Evolutionary conservation across 1,140 invertebrate genomes (phyloP).

Genomic region (Anagrus nilaparvatae): DNA sequence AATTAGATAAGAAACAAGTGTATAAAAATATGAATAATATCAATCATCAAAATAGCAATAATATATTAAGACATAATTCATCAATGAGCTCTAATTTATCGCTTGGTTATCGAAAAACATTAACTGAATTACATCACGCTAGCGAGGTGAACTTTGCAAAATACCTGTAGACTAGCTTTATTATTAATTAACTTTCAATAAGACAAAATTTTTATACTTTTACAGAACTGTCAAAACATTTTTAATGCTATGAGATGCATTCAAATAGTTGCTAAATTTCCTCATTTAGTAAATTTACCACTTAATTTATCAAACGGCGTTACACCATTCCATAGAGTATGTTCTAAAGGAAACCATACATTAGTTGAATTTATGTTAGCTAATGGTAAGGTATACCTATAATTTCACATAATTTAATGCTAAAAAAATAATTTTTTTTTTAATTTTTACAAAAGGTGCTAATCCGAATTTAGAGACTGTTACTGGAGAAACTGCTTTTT

Average conservation of each 20-base stretch:
- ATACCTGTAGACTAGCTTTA: neutral
- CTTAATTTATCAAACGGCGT: slow-evolving; percentile 9
- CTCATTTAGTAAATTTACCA: slow-evolving; percentile 21
- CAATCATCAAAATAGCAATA: too few relatives aligned
- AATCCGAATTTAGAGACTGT: slow-evolving; percentile 17
- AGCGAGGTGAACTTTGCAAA: slow-evolving; percentile 2
- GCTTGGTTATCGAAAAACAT: slow-evolving; percentile 6
- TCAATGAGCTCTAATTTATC: too few relatives aligned
- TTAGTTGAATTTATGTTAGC: slow-evolving; percentile 22
- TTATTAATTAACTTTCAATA: neutral
- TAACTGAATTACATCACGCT: slow-evolving; percentile 7
- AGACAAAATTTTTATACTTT: slow-evolving; percentile 1
- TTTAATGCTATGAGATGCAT: slow-evolving; percentile 20
- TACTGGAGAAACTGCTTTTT: slow-evolving; percentile 22
- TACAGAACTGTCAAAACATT: slow-evolving; percentile 19
- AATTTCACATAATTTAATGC: neutral
- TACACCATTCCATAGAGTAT: slow-evolving; percentile 25
- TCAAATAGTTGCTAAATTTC: slow-evolving; percentile 17
- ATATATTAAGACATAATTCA: too few relatives aligned
- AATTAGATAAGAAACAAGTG: too few relatives aligned
- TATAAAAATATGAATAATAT: too few relatives aligned
- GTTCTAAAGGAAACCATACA: slow-evolving; percentile 17
- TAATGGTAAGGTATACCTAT: too few relatives aligned
- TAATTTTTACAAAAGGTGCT: slow-evolving; percentile 17
- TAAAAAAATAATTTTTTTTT: neutral